phyloP scores from a whole-genome alignment of 1,140 invertebrate species.

The Plutomurus gul region DNA sequence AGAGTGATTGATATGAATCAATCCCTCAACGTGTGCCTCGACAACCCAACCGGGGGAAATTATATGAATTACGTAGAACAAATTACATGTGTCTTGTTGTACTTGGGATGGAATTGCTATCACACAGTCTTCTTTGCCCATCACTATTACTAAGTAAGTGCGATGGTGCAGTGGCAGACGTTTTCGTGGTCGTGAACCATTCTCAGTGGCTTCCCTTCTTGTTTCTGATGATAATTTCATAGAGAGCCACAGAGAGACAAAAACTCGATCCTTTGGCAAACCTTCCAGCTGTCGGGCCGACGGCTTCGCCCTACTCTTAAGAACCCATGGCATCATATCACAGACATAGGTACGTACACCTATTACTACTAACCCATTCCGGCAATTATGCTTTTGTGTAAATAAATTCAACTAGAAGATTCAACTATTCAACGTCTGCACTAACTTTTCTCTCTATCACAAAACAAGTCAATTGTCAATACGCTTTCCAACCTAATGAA shows the following conservation, averaged over 20 bases:
- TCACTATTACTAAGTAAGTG: neutral
- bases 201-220: neutral
- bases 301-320: no score
- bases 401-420: no score
- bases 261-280: slow-evolving; percentile 15
- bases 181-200: neutral
- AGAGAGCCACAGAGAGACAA: neutral
- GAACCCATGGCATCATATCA: no score
- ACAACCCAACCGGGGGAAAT: slow-evolving; percentile 7
- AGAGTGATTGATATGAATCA: slow-evolving; percentile 29
- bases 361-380: no score
- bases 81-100: slow-evolving; percentile 21
- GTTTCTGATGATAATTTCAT: neutral
- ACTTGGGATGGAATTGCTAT: slow-evolving; percentile 19
- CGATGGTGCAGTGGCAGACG: neutral
- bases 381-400: no score
- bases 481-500: no score
- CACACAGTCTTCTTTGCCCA: neutral
- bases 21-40: slow-evolving; percentile 21
- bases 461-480: no score
- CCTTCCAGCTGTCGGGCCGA: neutral
- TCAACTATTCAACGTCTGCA: no score
- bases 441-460: no score
- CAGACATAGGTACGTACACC: no score
- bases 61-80: slow-evolving; percentile 16